phyloP scores from a whole-genome alignment of 2,797 vertebrate genomes.

The Parauchenoglanis ngamensis region DNA sequence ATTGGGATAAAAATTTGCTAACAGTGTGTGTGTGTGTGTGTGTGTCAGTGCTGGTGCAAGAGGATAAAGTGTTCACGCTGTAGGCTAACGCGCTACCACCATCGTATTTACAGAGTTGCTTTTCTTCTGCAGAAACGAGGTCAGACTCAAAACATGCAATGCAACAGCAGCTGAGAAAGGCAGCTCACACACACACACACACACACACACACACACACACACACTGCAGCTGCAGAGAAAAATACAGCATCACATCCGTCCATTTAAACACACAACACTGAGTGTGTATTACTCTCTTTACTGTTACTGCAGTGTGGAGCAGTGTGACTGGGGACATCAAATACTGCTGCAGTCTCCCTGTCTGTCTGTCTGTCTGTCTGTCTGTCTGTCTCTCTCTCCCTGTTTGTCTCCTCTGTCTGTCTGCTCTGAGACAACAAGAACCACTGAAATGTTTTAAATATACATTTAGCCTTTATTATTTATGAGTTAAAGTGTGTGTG shows the following conservation, averaged over 20 bases:
- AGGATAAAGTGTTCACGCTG: conserved; percentile 24
- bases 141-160: conserved; percentile 18
- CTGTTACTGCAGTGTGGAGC: conserved; percentile 1
- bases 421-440: not conserved
- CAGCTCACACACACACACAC: not conserved
- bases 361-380: not conserved
- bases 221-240: not conserved
- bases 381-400: not conserved
- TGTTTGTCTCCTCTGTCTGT: not conserved
- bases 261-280: conserved; percentile 7
- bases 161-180: conserved; percentile 9
- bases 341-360: not conserved
- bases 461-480: not conserved
- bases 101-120: conserved; percentile 14
- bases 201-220: not conserved
- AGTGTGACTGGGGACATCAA: not conserved
- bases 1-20: not conserved
- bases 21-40: not conserved
- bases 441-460: not conserved
- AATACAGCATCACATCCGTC: not conserved
- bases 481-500: not conserved
- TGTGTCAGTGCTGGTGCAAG: not conserved
- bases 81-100: conserved; percentile 7
- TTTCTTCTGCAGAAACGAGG: conserved; percentile 38
- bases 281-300: not conserved